A percentile compares a stretch with the other conserved stretches of the same genome.
Conservation (phyloP, 2,888 invertebrate genomes). For the Slavum lentiscoides region DNA sequence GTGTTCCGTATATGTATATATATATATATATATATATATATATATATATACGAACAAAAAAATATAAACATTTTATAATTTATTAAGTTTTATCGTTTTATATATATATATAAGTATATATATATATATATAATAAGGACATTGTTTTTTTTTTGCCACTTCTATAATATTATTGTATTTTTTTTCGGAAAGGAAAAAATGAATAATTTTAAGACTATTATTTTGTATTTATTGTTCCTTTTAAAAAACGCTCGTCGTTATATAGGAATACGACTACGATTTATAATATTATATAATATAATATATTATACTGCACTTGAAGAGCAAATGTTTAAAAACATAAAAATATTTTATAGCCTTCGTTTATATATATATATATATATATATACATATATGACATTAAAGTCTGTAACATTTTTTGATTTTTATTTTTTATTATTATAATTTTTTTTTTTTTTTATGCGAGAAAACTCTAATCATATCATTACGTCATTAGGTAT, state of each 20-base stretch:
- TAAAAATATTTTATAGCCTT: slow-evolving; percentile 24
- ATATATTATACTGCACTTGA: slow-evolving; percentile 6
- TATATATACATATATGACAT: not conserved
- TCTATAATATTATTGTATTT: slow-evolving; percentile 15
- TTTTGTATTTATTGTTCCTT: slow-evolving; percentile 51
- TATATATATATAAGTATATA: slow-evolving; percentile 2
- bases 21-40: not conserved
- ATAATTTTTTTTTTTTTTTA: slow-evolving; percentile 23
- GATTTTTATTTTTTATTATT: slow-evolving; percentile 6
- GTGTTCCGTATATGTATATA: slow-evolving; percentile 3
- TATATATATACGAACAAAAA: slow-evolving; percentile 10
- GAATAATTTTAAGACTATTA: slow-evolving; percentile 48
- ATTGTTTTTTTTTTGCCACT: slow-evolving; percentile 26
- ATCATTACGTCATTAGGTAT: slow-evolving; percentile 47
- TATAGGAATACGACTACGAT: slow-evolving; percentile 11
- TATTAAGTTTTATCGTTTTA: slow-evolving; percentile 48
- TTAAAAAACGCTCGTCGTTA: slow-evolving; percentile 23
- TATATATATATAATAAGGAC: not conserved
- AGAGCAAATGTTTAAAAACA: slow-evolving; percentile 33
- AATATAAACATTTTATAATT: slow-evolving; percentile 32
- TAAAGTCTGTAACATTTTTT: slow-evolving; percentile 47
- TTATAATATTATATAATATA: not conserved
- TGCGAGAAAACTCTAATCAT: slow-evolving; percentile 43
- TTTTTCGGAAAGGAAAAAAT: not conserved
- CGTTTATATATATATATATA: not conserved